phyloP scores from a whole-genome alignment of 2,888 invertebrate species.

The Eucera pruinosa region DNA sequence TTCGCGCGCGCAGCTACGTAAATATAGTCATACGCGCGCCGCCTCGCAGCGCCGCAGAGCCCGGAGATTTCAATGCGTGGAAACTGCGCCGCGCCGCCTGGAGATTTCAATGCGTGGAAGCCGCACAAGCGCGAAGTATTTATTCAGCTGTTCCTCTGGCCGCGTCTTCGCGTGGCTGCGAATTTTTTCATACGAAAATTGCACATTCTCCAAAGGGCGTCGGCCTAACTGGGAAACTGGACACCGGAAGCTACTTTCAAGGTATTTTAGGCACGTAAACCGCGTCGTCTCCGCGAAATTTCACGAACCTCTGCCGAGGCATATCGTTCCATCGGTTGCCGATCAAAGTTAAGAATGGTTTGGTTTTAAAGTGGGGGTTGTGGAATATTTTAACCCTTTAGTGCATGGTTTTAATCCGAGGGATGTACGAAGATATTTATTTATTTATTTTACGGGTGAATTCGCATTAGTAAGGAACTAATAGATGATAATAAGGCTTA shows the following conservation, averaged over 20 bases:
- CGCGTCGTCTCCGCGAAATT: not conserved
- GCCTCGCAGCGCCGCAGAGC: constrained; percentile 1
- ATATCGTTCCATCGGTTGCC: accelerated
- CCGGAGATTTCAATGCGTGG: not conserved
- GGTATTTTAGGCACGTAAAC: constrained; percentile 21
- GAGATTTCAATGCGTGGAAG: constrained; percentile 20
- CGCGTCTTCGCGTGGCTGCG: constrained; percentile 4
- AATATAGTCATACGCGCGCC: too few relatives aligned
- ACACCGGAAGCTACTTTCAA: constrained; percentile 14
- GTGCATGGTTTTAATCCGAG: too few relatives aligned
- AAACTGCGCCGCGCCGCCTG: too few relatives aligned
- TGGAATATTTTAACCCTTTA: too few relatives aligned
- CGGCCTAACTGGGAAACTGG: constrained; percentile 11
- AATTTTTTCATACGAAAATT: not conserved
- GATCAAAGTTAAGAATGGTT: not conserved
- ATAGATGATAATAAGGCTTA: too few relatives aligned
- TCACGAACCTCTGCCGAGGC: not conserved
- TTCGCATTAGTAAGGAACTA: too few relatives aligned
- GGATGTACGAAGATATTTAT: too few relatives aligned
- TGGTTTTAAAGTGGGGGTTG: not conserved
- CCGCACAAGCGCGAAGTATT: constrained; percentile 20
- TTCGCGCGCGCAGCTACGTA: too few relatives aligned
- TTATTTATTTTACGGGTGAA: too few relatives aligned
- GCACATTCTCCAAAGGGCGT: constrained; percentile 24
- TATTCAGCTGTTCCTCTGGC: not conserved